Percentiles rank a stretch among this genome's conserved stretches.
These are phyloP conservation scores for Cantharis lateralis DNA, from an alignment of 2,888 invertebrate genomes.

Conservation along the genomic window DNA sequence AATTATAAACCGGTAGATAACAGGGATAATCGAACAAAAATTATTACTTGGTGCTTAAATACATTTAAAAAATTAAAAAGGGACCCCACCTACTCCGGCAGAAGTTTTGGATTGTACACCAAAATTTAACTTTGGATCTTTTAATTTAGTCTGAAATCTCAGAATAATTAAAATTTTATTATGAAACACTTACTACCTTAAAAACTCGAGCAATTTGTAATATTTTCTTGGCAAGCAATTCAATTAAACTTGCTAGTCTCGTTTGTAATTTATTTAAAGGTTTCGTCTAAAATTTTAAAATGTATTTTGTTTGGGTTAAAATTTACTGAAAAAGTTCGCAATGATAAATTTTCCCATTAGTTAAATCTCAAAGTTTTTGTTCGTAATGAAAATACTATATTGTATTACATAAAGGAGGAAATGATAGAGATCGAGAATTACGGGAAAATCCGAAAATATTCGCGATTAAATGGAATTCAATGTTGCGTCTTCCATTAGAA, in stretches of 20 bases:
- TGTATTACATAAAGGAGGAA: background rate
- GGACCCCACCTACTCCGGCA: background rate
- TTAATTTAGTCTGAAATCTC: background rate
- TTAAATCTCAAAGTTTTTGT: background rate
- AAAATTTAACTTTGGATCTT: background rate
- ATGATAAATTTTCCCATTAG: background rate
- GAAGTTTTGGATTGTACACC: background rate
- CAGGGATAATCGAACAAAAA: background rate
- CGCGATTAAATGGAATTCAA: conserved; percentile 20
- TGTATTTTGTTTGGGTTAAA: background rate
- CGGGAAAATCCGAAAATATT: conserved; percentile 8
- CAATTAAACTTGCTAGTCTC: background rate
- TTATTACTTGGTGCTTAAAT: background rate
- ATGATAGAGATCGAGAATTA: background rate
- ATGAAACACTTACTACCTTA: background rate
- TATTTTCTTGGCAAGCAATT: background rate
- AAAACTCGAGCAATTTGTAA: background rate
- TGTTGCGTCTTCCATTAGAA: conserved; percentile 20
- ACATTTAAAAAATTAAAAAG: background rate
- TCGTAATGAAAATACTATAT: background rate
- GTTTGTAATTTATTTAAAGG: background rate
- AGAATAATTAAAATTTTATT: background rate
- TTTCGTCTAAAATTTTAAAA: background rate
- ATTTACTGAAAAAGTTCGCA: background rate
- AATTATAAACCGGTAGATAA: background rate